Percentiles rank a stretch among this genome's conserved stretches.
phyloP scores from a whole-genome alignment of 2,113 vertebrate genomes.

The Silurus meridionalis region DNA sequence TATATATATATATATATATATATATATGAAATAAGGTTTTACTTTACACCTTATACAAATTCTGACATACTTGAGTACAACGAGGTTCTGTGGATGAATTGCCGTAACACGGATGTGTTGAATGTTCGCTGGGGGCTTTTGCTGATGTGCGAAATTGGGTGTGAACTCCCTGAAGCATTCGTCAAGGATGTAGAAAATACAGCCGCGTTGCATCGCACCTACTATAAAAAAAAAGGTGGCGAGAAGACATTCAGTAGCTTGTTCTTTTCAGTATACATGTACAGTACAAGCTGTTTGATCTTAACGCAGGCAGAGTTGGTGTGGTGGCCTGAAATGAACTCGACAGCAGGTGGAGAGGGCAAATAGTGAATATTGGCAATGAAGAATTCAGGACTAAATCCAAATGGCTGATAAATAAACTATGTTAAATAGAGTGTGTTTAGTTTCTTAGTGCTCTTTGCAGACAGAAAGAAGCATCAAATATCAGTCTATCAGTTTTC shows the following conservation, averaged over 20 bases:
- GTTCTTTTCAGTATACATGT: neutral
- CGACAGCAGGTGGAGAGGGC: neutral
- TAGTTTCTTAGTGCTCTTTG: neutral
- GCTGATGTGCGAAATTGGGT: conserved; percentile 18
- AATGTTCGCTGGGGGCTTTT: neutral
- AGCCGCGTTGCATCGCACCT: neutral
- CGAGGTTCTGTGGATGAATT: neutral
- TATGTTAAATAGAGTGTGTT: neutral
- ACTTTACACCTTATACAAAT: neutral
- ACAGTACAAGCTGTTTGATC: neutral
- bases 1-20: too few species aligned
- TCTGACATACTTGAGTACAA: neutral
- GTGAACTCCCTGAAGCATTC: conserved; percentile 19
- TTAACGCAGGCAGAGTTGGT: neutral
- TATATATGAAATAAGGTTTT: too few species aligned
- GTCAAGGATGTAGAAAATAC: neutral
- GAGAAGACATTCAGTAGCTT: neutral
- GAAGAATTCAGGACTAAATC: neutral
- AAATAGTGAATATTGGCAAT: neutral
- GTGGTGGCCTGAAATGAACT: neutral
- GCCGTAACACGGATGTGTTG: neutral
- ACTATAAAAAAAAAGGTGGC: neutral
- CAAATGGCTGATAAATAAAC: neutral
- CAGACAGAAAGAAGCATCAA: neutral
- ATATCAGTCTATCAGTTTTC: neutral